phyloP scores from a whole-genome alignment of 1,140 invertebrate genomes.

The Anoplolepis gracilipes region DNA sequence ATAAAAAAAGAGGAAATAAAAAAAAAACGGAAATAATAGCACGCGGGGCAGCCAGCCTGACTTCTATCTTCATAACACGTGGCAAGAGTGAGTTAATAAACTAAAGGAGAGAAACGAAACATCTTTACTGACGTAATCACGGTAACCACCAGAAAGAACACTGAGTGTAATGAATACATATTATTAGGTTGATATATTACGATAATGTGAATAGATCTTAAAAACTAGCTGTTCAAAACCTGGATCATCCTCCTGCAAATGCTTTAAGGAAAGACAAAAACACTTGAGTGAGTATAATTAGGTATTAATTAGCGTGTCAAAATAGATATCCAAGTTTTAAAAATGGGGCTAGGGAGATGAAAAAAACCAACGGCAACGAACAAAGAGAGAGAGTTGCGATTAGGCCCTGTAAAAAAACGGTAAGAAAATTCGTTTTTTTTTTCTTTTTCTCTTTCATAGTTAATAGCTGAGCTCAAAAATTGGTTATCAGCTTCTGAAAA shows the following conservation, averaged over 20 bases:
- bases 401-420: conserved; percentile 81
- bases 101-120: conserved; percentile 79
- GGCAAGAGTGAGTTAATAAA: conserved; percentile 81
- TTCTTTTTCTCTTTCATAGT: conserved; percentile 63
- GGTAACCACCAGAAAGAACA: conserved; percentile 83
- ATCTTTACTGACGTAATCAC: conserved; percentile 81
- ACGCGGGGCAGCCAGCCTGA: conserved; percentile 69
- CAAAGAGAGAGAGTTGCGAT: conserved; percentile 77
- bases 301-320: conserved; percentile 80
- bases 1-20: neutral
- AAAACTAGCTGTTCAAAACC: conserved; percentile 85
- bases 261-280: conserved; percentile 85
- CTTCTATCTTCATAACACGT: conserved; percentile 82
- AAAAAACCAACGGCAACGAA: conserved; percentile 75
- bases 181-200: conserved; percentile 79
- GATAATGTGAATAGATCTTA: conserved; percentile 83
- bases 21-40: conserved; percentile 59
- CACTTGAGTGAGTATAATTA: conserved; percentile 81
- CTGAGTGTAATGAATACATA: conserved; percentile 82
- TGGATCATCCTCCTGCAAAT: conserved; percentile 86
- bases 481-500: conserved; percentile 84
- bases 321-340: conserved; percentile 71
- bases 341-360: conserved; percentile 54
- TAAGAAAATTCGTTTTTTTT: conserved; percentile 76
- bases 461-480: conserved; percentile 84